Evolutionary conservation across 2,888 invertebrate genomes (phyloP).

Genomic region (Sthenelais limicola): DNA sequence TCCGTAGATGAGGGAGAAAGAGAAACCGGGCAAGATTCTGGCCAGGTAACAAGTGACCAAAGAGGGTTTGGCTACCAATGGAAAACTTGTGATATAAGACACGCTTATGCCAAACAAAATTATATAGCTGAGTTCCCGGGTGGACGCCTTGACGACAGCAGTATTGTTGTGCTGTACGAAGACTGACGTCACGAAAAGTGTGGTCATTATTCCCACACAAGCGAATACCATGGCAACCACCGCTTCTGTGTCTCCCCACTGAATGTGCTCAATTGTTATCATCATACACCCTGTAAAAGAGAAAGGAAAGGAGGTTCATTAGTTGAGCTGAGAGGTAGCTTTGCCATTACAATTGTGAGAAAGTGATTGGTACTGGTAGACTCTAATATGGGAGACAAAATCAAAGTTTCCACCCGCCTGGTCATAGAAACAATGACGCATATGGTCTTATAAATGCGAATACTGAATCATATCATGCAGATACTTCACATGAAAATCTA

Average conservation of each 20-base stretch:
- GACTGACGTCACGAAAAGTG: slow-evolving; percentile 82
- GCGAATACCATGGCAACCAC: slow-evolving; percentile 81
- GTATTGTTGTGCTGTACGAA: slow-evolving; percentile 92
- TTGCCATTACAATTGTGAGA: too few species aligned
- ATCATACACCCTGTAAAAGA: slow-evolving; percentile 75
- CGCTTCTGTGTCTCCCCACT: slow-evolving; percentile 78
- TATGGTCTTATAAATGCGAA: too few species aligned
- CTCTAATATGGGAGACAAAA: too few species aligned
- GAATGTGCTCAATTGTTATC: slow-evolving; percentile 78
- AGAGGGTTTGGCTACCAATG: slow-evolving; percentile 84
- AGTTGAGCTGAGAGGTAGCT: neutral
- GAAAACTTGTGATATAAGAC: slow-evolving; percentile 81
- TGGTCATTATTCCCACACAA: slow-evolving; percentile 87
- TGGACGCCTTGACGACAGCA: slow-evolving; percentile 97
- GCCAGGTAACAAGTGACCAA: slow-evolving; percentile 90
- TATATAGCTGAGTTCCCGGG: slow-evolving; percentile 83
- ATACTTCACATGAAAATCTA: too few species aligned
- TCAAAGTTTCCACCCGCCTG: too few species aligned
- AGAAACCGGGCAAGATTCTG: slow-evolving; percentile 92
- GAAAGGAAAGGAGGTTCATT: neutral
- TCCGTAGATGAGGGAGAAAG: slow-evolving; percentile 97
- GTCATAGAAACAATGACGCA: too few species aligned
- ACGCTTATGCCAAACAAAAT: slow-evolving; percentile 77
- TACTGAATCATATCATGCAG: too few species aligned
- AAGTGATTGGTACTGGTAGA: too few species aligned